Evolutionary conservation across 2,888 invertebrate species (phyloP).

Genomic region (Coenonympha arcania): DNA sequence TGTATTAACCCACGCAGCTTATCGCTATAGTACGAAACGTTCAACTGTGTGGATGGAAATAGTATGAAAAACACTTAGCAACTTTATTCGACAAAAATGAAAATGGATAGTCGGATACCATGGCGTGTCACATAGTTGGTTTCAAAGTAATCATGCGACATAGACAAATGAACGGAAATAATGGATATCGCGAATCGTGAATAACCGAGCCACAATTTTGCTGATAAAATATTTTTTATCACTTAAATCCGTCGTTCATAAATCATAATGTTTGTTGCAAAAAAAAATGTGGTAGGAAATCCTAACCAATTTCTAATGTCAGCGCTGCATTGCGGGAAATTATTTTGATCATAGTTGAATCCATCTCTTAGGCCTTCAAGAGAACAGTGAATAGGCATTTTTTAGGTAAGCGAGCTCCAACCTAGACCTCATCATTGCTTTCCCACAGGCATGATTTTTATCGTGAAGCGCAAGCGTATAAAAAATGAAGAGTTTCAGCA

Average conservation of each 20-base stretch:
- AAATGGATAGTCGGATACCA: background rate
- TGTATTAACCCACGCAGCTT: constrained; percentile 3
- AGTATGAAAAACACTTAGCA: background rate
- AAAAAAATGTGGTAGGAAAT: constrained; percentile 1
- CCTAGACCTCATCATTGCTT: no score
- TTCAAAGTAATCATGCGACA: constrained; percentile 15
- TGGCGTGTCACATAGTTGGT: constrained; percentile 16
- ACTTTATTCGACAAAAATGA: constrained; percentile 23
- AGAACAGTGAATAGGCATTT: no score
- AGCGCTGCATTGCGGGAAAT: no score
- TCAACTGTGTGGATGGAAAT: background rate
- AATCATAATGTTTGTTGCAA: background rate
- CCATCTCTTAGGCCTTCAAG: no score
- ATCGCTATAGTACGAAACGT: background rate
- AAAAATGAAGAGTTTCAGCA: no score
- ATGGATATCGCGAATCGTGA: constrained; percentile 12
- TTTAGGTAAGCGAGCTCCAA: no score
- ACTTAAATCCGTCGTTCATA: background rate
- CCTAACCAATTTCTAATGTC: background rate
- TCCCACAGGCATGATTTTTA: no score
- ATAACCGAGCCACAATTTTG: constrained; percentile 12
- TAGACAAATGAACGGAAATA: constrained; percentile 5
- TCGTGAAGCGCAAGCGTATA: no score
- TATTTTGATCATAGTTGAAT: background rate
- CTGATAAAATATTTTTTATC: constrained; percentile 7